Base-by-base conservation (phyloP, 1,140 invertebrate species). In the Cyclargus thomasi region DNA sequence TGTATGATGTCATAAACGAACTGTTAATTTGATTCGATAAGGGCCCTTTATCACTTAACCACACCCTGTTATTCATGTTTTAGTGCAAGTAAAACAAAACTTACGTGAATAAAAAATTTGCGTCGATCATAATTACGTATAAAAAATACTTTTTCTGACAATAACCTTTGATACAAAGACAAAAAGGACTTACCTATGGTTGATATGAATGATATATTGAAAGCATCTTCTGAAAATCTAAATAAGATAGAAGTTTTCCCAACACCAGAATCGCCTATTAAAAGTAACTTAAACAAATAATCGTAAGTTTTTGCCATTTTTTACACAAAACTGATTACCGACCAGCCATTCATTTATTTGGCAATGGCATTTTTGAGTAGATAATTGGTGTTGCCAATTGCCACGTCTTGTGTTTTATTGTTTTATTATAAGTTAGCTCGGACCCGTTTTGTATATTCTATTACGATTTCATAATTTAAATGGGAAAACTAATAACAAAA, bases 181-280 rank as follows among this genome's bases (percentile, higher is more conserved):
- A 75, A 67, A 70, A 77, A 80, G 67, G 59, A 91, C 93, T 94
- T 91, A 98, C 97, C 97, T 92, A 99, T 99, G 57, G 97, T 99
- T 65, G 97, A 98, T 86, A 99, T 99, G 92, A 99, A 99, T 64
- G 98, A 99, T 35, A 98, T 97, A 82, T 98, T 99, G 91, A 99
- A 99, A 68, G 97, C 97, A 93, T 99, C 98, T 90, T 99, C 98
- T 64, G 97, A 98, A 92, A 99, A 99, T 91, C 98, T 94, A 89
- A 99, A 99, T 69, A 99, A 92, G 84, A 99, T 97, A 92, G 98
- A 99, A 64, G 98, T 99, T 93, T 99, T 99, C 77, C 98, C 98
- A 70, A 99, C 98, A 72, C 98, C 98, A 70, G 97, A 98, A 92
- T 99, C 98, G 68, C 98, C 98, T 91, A 99, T 99, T 77, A 99